Evolutionary conservation across 35 echinoderm and acorn worm species (phyloP), one percentile per base, ranked within the genome.

Genomic region (Ophiothrix spiculata): DNA sequence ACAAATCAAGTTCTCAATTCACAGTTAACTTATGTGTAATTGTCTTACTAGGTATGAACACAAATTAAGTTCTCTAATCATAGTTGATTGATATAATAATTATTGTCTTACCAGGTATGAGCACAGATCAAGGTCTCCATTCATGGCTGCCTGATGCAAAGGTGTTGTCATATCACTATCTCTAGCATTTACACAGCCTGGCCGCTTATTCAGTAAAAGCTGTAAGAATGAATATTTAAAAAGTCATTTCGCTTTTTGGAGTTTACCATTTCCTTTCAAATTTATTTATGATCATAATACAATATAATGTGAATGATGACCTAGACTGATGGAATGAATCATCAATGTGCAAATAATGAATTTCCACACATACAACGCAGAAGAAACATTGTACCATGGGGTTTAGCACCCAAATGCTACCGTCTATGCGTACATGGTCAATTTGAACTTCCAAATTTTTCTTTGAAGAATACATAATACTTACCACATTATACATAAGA

Each of bases 121-220:
- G 21, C 56, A 85, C 12, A 74, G 33, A 19, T 60, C 46, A 23
- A 76, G 1, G 32, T 85, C 36, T 3, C 83, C 83, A 35, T 75
- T 69, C 31, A 85, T 74, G 8, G 83, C 83, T 23, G 76, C 85
- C 42, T 78, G 75, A 35, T 79, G 75, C 11, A 87, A 49, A 0
- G 85, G 85, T 0, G 84, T 79, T 10, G 33, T 78, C 33, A n/a
- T 14, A 60, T 87, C 76, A 15, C 79, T 87, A 35, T 87, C 76
- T 35, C 39, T 28, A 23, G 41, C 75, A 41, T 87, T 87, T 6
- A 79, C 76, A 69, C 60, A 69, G 16, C 60, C 60, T 69, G 60
- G 60, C 60, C 10, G 17, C 25, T 69, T 10, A 15, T 69, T n/a
- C 60, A 69, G 1, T 2, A 69, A 28, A 10, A 69, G 60, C 60